phyloP scores from a whole-genome alignment of 1,140 invertebrate genomes.

The Antheraea mylitta region DNA sequence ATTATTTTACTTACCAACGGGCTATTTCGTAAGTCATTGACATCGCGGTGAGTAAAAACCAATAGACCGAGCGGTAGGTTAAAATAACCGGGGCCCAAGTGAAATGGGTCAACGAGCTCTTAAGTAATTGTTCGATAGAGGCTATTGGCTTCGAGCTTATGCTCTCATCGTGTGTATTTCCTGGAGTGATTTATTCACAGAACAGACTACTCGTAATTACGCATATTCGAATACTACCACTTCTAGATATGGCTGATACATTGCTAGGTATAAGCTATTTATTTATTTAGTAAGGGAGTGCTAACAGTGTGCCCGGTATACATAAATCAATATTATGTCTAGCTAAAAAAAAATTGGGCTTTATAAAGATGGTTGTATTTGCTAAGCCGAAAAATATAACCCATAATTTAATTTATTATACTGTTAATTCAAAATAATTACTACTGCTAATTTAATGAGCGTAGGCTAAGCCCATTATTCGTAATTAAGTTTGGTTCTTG shows the following conservation, averaged over 20 bases:
- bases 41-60: constrained; percentile 24
- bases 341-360: too few species aligned
- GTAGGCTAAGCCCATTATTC: too few species aligned
- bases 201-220: neutral
- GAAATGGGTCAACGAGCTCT: constrained; percentile 53
- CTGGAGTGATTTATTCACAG: constrained; percentile 10
- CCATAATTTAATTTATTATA: too few species aligned
- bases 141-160: constrained; percentile 28
- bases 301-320: too few species aligned
- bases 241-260: neutral
- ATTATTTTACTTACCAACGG: constrained; percentile 17
- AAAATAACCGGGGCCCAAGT: constrained; percentile 36
- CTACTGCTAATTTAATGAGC: too few species aligned
- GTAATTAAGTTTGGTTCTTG: too few species aligned
- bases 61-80: constrained; percentile 21
- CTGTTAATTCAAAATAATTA: too few species aligned
- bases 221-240: neutral
- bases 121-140: constrained; percentile 51
- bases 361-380: too few species aligned
- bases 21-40: constrained; percentile 18
- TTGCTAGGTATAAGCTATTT: neutral
- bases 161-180: constrained; percentile 16
- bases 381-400: too few species aligned
- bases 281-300: too few species aligned
- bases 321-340: too few species aligned